Conservation (phyloP, 2,888 invertebrate genomes). For the Leptopterna dolabrata region DNA sequence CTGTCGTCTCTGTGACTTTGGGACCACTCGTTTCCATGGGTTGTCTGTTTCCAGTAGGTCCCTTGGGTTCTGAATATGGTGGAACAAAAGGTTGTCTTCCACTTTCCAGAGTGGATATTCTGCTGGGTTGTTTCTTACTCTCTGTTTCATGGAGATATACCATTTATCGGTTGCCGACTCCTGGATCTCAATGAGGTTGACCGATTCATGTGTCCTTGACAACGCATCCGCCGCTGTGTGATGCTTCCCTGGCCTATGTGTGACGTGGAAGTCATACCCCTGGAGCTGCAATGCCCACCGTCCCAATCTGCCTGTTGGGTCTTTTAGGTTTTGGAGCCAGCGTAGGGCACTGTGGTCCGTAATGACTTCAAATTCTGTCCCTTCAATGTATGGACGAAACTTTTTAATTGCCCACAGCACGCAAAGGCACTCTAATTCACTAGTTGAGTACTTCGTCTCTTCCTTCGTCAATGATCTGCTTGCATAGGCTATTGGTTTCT, state of each 20-base stretch:
- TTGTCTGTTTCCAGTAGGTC: neutral
- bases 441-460: conserved; percentile 61
- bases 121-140: neutral
- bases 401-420: conserved; percentile 61
- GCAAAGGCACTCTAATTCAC: conserved; percentile 62
- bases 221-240: neutral
- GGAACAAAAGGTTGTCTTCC: neutral
- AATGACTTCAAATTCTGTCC: conserved; percentile 55
- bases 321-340: conserved; percentile 62
- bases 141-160: neutral
- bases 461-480: conserved; percentile 58
- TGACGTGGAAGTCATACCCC: neutral
- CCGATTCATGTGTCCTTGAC: neutral
- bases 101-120: neutral
- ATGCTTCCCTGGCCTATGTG: neutral
- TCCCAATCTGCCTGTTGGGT: conserved; percentile 61
- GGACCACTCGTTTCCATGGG: neutral
- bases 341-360: conserved; percentile 61
- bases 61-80: neutral
- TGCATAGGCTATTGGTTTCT: conserved; percentile 62
- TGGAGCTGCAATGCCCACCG: conserved; percentile 59
- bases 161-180: neutral
- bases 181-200: neutral
- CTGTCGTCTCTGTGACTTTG: conserved; percentile 50
- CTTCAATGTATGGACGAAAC: conserved; percentile 57